Base-by-base conservation (phyloP, 1,140 invertebrate species). In the Amphibalanus amphitrite region DNA sequence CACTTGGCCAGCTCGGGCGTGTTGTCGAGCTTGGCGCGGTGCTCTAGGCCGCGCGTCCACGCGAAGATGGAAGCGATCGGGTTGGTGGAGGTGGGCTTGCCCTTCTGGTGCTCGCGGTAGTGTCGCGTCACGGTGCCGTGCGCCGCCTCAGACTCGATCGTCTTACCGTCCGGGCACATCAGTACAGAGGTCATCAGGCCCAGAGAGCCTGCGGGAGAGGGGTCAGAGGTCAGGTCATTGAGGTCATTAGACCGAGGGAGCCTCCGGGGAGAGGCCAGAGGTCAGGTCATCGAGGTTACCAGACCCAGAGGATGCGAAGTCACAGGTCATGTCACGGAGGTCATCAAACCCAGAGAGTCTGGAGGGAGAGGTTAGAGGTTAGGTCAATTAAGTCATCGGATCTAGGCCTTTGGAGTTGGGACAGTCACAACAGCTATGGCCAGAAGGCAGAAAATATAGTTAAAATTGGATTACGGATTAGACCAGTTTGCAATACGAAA, bases 111-210 rank as follows among this genome's bases (percentile, higher is more conserved):
- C 83, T 86, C 81, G 71, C 91, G 83, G 81, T 91, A 95, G 84
- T 95, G 92, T 67, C 92, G 84, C 0, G 92, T 95, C 15, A 95
- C 92, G 26, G 92, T 95, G 71, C 92, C 92, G 81, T 95, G 92
- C 71, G 92, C 92, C 28, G 92, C 92, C 82, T 95, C 92, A 0
- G 92, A 86, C 82, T 95, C 92, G 71, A 94, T 86, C 0, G 92
- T 94, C 77, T 90, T 90, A 17, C 92, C 92, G 82, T 95, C 92
- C 0, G 92, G 92, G 80, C 91, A 94, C 82, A 95, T 86, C 40
- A 95, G 82, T n/a, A 95, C 92, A 74, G 91, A 93, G 1, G 92
- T 93, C 92, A 95, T 95, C 83, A 95, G 86, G 65, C 92, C 92
- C 28, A 95, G 82, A 1, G 91, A 93, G 29, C 92, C 86, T 81